Evolutionary conservation across 2,888 invertebrate genomes (phyloP).

Genomic region (Junonia oenone): DNA sequence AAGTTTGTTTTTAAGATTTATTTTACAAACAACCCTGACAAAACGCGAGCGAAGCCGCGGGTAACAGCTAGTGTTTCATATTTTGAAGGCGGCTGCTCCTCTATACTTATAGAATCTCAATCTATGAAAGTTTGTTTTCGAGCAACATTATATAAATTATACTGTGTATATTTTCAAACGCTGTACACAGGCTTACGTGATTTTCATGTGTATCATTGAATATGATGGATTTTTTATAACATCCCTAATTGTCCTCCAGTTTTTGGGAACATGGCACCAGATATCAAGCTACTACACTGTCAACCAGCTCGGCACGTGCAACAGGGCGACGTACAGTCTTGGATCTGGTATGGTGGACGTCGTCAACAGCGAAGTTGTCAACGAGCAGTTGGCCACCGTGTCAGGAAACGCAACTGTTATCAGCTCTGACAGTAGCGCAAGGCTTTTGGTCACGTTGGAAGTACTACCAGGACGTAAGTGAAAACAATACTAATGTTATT

Average conservation of each 20-base stretch:
- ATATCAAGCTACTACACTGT: conserved; percentile 52
- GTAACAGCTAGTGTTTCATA: too few species aligned
- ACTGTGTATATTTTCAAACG: too few species aligned
- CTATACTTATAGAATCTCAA: too few species aligned
- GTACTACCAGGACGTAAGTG: conserved; percentile 41
- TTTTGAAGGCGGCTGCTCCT: too few species aligned
- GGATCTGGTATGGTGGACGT: conserved; percentile 41
- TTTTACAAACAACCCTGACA: too few species aligned
- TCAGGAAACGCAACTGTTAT: conserved; percentile 48
- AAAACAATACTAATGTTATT: background rate
- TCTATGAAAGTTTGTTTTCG: too few species aligned
- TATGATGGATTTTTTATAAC: too few species aligned
- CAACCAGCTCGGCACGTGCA: conserved; percentile 46
- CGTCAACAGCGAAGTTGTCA: conserved; percentile 56
- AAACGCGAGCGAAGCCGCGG: too few species aligned
- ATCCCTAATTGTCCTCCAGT: conserved; percentile 38
- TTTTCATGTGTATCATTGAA: background rate
- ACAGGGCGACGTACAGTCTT: conserved; percentile 47
- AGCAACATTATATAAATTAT: too few species aligned
- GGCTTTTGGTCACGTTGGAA: conserved; percentile 49
- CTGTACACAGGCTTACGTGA: too few species aligned
- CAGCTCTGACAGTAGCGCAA: conserved; percentile 46
- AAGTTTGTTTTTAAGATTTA: too few species aligned
- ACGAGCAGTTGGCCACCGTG: conserved; percentile 44
- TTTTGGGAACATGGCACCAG: conserved; percentile 58